Evolutionary conservation across 2,797 vertebrate species (phyloP).

Genomic region (Coracias cyanogaster): DNA sequence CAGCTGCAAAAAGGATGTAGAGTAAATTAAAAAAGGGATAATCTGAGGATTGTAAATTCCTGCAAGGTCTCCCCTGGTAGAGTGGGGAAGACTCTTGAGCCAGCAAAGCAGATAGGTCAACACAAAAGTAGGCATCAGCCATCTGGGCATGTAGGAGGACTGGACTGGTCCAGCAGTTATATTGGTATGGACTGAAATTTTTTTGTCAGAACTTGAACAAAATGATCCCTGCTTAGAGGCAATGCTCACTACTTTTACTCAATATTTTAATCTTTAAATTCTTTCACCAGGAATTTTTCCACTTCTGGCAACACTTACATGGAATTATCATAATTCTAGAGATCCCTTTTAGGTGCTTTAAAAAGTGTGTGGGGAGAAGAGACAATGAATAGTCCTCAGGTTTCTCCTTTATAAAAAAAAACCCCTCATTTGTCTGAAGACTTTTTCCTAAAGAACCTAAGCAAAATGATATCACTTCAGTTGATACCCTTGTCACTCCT

Average conservation of each 20-base stretch:
- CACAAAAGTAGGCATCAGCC: not conserved
- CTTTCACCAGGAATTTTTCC: not conserved
- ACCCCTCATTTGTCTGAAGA: not conserved
- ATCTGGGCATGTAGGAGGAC: not conserved
- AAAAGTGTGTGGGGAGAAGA: not conserved
- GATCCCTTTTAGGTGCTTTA: not conserved
- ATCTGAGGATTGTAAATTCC: not conserved
- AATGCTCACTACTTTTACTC: not conserved
- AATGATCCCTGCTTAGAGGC: not conserved
- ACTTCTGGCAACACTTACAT: not conserved
- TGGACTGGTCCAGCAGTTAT: not conserved
- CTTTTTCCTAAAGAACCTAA: not conserved
- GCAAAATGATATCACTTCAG: not conserved
- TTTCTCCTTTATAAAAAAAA: not conserved
- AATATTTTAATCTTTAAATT: not conserved
- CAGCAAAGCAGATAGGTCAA: not conserved
- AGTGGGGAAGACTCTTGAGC: not conserved
- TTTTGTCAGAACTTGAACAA: not conserved
- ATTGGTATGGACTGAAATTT: not conserved
- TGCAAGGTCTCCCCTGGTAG: not conserved
- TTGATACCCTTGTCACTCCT: not conserved
- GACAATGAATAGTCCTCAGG: not conserved
- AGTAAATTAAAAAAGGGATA: not conserved
- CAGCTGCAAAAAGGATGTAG: not conserved
- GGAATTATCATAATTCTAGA: not conserved